Evolutionary conservation across 2,113 vertebrate species (phyloP).

Genomic region (Melanerpes aurifrons): DNA sequence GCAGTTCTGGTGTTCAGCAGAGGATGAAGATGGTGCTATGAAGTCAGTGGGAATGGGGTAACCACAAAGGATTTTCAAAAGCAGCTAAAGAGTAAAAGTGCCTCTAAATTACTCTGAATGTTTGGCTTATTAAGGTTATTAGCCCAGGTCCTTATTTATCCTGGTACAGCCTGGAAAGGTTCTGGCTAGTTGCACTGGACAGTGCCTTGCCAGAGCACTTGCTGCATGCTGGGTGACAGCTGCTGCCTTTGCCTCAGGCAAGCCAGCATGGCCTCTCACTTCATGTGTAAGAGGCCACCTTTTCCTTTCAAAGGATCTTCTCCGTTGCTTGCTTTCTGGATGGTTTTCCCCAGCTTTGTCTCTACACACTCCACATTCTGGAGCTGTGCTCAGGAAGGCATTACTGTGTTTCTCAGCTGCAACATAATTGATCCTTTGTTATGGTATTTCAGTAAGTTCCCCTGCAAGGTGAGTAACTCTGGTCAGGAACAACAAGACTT

Average conservation of each 20-base stretch:
- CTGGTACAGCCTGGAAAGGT: not conserved
- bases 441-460: not conserved
- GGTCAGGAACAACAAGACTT: conserved; percentile 7
- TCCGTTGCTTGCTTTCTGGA: not conserved
- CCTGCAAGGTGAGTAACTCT: not conserved
- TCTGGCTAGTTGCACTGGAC: not conserved
- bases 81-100: not conserved
- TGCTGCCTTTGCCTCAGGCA: not conserved
- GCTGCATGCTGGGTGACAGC: not conserved
- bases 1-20: not conserved
- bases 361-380: not conserved
- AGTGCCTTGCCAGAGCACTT: not conserved
- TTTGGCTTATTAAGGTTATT: not conserved
- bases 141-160: not conserved
- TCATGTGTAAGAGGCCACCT: not conserved
- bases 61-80: conserved; percentile 4
- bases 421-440: not conserved
- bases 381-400: not conserved
- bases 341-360: not conserved
- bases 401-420: not conserved
- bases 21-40: not conserved
- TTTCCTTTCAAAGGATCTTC: not conserved
- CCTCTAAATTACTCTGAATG: not conserved
- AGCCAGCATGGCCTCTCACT: not conserved
- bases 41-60: not conserved